Evolutionary conservation across 1,140 invertebrate genomes (phyloP), one percentile per base, ranked within the genome.

Genomic region (Drosophila watanabei): DNA sequence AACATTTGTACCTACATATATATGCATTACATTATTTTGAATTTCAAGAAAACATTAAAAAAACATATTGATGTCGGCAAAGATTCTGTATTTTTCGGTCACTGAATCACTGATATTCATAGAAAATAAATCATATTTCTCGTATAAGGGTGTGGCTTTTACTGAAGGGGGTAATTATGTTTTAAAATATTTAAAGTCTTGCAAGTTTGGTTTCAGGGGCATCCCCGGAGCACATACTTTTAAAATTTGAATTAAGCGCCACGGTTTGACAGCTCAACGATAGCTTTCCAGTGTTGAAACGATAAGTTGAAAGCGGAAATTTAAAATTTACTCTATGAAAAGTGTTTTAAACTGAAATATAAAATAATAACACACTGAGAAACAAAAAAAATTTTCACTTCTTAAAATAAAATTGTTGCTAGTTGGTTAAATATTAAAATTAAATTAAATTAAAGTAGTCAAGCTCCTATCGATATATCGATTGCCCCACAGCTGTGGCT

Each of bases 1-100:
- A 78, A 78, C 75, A 69, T 78, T 78, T 78, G 75, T 78, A 78
- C 75, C 75, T 78, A 77, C 75, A 66, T 66, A 60, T 66, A 60
- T 78, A 77, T 77, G 68, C 68, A 78, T 68, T 78, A 78, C 64
- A 78, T 78, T 76, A 81, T 79, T 79, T 52, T 79, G 57, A 78
- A 79, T 63, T 71, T 66, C 51, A 78, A 71, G 49, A 41, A 61
- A 32, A 35, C 32, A 32, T 16, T 24, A 24, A 51, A 24, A 51
- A 18, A 61, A 57, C 56, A 59, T 79, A 80, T 79, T 77, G 45
- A 79, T 79, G 58, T 79, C 68, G 24, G 69, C 68, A 80, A 80
- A 75, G 77, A 75, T 75, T 73, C 58, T 79, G 77, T 79, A 79
- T 72, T 79, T 80, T 80, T 80, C 46, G 18, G 70, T 73, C 70